A percentile compares a stretch with the other conserved stretches of the same genome.
phyloP scores from a whole-genome alignment of 2,797 vertebrate species.

The Diglossa cyanea region DNA sequence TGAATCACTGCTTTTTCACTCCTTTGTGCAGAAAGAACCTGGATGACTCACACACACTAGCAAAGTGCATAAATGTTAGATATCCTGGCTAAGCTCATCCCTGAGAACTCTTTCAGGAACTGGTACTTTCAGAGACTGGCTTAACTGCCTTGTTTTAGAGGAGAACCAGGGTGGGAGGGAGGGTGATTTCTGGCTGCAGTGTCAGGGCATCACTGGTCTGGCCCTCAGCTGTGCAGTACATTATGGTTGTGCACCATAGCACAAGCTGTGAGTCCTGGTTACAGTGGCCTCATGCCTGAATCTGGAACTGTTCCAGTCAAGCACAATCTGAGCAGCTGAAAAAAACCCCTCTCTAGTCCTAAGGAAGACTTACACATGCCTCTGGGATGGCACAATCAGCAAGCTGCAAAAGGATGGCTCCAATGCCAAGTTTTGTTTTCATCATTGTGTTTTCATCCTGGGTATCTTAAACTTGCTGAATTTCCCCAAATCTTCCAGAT shows the following conservation, averaged over 20 bases:
- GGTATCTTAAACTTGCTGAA: background rate
- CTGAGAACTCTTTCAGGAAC: background rate
- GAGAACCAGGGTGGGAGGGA: background rate
- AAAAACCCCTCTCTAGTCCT: background rate
- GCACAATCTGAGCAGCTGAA: background rate
- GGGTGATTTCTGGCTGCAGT: background rate
- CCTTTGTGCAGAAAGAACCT: background rate
- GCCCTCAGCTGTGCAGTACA: background rate
- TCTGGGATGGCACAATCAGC: background rate
- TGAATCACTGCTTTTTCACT: conserved; percentile 20
- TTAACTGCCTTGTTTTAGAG: background rate
- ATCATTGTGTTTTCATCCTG: background rate
- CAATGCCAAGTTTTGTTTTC: background rate
- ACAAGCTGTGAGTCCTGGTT: background rate
- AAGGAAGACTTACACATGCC: background rate
- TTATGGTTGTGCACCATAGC: background rate
- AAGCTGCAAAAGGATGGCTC: background rate
- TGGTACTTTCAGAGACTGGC: background rate
- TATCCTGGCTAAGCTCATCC: background rate
- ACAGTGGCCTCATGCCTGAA: background rate
- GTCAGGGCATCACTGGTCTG: background rate
- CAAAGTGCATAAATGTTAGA: background rate
- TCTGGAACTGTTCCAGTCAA: background rate
- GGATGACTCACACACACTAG: background rate
- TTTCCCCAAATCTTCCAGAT: background rate